A percentile compares a stretch with the other conserved stretches of the same genome.
Evolutionary conservation across 2,113 vertebrate genomes (phyloP).

Genomic region (Gavialis gangeticus): DNA sequence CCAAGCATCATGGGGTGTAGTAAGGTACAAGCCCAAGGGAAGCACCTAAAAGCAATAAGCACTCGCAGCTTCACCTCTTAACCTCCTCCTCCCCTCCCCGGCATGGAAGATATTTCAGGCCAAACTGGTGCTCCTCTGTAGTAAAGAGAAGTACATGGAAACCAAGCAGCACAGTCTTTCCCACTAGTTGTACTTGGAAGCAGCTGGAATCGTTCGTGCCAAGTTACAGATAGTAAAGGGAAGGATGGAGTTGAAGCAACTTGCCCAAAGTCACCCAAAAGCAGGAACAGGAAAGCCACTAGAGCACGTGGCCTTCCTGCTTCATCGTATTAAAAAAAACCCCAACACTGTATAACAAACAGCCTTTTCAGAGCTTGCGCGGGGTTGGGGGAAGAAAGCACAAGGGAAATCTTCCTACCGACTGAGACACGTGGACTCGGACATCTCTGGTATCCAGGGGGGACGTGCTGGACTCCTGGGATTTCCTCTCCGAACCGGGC

Average conservation of each 20-base stretch:
- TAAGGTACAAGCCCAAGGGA: neutral
- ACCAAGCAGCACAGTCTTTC: neutral
- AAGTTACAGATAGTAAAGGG: neutral
- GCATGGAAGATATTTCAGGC: neutral
- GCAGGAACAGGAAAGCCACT: neutral
- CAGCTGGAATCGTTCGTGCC: neutral
- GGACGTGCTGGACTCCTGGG: conserved; percentile 72
- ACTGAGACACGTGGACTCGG: conserved; percentile 84
- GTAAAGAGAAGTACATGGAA: neutral
- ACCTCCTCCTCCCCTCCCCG: neutral
- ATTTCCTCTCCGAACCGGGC: conserved; percentile 75
- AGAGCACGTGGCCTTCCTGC: neutral
- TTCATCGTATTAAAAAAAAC: neutral
- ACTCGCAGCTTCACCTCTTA: neutral
- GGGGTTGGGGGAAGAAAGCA: neutral
- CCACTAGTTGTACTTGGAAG: neutral
- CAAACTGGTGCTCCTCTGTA: neutral
- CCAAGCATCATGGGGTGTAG: neutral
- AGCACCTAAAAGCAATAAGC: neutral
- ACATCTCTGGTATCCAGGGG: conserved; percentile 87
- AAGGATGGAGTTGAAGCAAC: neutral
- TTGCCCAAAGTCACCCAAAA: neutral
- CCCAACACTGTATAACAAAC: neutral
- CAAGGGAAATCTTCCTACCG: conserved; percentile 78
- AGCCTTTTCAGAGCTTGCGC: neutral